These are phyloP conservation scores for Meleagris gallopavo DNA, from an alignment of 2,113 vertebrate species.

Conservation along the genomic window DNA sequence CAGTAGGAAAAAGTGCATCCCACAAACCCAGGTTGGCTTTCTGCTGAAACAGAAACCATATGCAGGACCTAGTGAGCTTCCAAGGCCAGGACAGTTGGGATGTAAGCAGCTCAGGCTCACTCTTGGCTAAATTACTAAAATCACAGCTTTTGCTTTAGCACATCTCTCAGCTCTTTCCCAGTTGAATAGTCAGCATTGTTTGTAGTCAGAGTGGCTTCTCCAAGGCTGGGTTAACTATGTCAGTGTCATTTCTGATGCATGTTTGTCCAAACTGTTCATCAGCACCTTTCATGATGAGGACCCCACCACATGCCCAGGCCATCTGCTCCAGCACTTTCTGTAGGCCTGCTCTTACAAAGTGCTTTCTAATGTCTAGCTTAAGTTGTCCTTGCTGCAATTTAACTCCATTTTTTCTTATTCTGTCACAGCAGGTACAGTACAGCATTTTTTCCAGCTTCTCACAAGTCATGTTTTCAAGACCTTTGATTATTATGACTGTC, in stretches of 20 bases:
- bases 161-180: not conserved
- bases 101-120: not conserved
- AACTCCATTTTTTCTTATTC: not conserved
- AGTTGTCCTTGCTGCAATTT: not conserved
- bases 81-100: not conserved
- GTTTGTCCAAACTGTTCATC: not conserved
- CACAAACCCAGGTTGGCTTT: not conserved
- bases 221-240: not conserved
- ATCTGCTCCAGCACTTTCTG: not conserved
- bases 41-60: not conserved
- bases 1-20: not conserved
- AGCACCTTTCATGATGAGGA: not conserved
- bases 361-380: not conserved
- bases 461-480: not conserved
- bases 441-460: not conserved
- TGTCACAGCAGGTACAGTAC: not conserved
- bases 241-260: not conserved
- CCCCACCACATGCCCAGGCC: not conserved
- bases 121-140: not conserved
- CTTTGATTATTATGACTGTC: not conserved
- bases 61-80: not conserved
- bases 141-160: not conserved
- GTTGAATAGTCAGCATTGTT: not conserved
- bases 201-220: not conserved
- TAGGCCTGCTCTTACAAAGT: not conserved